Percentiles rank a stretch among this genome's conserved stretches.
Conservation (phyloP, 2,888 invertebrate genomes). For the Hedychridium roseum region DNA sequence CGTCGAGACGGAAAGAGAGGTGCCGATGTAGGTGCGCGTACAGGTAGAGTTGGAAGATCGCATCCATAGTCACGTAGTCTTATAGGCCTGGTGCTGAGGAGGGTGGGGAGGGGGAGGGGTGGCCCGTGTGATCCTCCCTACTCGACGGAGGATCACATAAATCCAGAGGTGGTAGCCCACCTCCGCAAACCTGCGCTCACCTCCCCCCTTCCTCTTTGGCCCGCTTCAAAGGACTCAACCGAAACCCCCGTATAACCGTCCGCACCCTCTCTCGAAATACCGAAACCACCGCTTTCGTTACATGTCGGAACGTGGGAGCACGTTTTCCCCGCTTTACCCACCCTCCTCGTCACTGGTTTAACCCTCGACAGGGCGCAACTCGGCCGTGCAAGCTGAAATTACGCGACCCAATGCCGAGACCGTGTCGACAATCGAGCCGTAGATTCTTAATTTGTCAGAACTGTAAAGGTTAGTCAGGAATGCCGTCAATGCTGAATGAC, state of each 20-base stretch:
- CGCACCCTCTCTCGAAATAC: slow-evolving; percentile 12
- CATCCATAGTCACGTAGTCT: slow-evolving; percentile 16
- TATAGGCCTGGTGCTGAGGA: slow-evolving; percentile 1
- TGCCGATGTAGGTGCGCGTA: slow-evolving; percentile 1
- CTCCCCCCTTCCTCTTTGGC: not conserved
- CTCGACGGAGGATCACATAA: slow-evolving; percentile 37
- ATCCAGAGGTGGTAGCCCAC: slow-evolving; percentile 33
- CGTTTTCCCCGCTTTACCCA: no score
- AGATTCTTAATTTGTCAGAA: no score
- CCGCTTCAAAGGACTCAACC: slow-evolving; percentile 4
- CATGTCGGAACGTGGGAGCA: no score
- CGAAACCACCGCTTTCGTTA: slow-evolving; percentile 6
- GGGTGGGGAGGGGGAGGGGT: slow-evolving; percentile 1
- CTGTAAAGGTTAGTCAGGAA: no score
- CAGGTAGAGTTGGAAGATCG: slow-evolving; percentile 7
- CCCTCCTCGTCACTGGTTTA: no score
- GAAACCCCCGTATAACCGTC: slow-evolving; percentile 5
- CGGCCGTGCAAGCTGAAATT: no score
- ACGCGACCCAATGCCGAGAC: no score
- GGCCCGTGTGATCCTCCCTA: slow-evolving; percentile 24
- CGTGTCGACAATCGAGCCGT: no score
- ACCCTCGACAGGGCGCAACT: no score
- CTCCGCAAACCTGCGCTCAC: slow-evolving; percentile 3
- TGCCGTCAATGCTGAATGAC: no score
- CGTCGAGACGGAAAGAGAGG: slow-evolving; percentile 16